Evolutionary conservation across 2,888 invertebrate genomes (phyloP).

Genomic region (Trachelus stipa): DNA sequence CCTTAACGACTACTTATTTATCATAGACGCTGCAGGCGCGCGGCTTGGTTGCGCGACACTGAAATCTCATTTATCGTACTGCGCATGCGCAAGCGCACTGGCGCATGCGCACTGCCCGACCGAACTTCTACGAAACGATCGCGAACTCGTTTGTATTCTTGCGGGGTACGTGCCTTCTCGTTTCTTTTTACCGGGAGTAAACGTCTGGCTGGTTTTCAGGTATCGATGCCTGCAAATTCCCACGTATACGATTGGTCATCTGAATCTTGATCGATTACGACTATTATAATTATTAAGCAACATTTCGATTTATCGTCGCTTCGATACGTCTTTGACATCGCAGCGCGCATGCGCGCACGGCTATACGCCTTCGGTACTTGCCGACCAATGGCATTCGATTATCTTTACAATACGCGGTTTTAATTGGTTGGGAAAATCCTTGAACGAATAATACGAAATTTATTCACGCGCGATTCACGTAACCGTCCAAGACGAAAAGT

Average conservation of each 20-base stretch:
- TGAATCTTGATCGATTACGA: background rate
- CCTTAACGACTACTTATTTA: background rate
- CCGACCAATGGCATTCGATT: background rate
- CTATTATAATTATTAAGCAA: background rate
- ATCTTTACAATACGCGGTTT: background rate
- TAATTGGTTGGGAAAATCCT: background rate
- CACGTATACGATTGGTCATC: background rate
- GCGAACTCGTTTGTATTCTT: conserved; percentile 23
- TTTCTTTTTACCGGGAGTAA: conserved; percentile 24
- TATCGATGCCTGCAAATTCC: background rate
- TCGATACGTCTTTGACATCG: too few relatives aligned
- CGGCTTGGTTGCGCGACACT: conserved; percentile 25
- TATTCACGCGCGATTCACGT: background rate
- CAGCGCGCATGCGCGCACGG: background rate
- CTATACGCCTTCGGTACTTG: too few relatives aligned
- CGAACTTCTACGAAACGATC: conserved; percentile 27
- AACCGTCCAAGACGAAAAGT: too few relatives aligned
- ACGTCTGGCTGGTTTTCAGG: conserved; percentile 14
- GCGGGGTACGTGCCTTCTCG: conserved; percentile 24
- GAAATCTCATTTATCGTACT: conserved; percentile 27
- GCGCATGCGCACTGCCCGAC: conserved; percentile 26
- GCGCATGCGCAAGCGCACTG: conserved; percentile 15
- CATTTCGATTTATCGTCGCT: background rate
- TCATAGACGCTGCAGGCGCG: background rate
- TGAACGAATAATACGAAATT: background rate